A percentile compares a stretch with the other conserved stretches of the same genome.
Conservation (phyloP, 2,113 vertebrate species). For the Microcebus ravelobensis region DNA sequence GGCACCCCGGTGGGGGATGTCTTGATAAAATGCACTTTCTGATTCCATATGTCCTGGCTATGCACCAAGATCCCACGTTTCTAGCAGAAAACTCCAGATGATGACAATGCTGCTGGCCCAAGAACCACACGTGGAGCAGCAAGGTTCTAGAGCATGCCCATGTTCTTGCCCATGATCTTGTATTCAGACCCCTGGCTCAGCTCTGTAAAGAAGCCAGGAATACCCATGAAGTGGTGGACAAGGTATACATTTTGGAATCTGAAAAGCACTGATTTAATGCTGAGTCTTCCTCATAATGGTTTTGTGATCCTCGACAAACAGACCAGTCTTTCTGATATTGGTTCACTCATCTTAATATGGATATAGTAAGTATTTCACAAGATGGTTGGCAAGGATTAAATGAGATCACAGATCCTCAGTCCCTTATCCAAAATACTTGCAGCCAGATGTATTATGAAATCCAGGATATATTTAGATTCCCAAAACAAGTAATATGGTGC, state of each 20-base stretch:
- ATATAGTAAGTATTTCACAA: background rate
- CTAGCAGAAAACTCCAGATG: background rate
- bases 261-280: background rate
- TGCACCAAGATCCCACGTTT: background rate
- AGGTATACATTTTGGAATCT: background rate
- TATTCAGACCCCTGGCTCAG: background rate
- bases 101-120: no score
- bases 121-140: background rate
- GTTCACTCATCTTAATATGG: background rate
- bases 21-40: background rate
- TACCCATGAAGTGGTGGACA: accelerated
- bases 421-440: background rate
- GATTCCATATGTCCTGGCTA: background rate
- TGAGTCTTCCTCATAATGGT: background rate
- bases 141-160: accelerated
- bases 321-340: background rate
- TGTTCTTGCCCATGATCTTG: background rate
- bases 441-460: background rate
- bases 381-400: background rate
- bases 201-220: background rate
- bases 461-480: background rate
- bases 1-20: accelerated
- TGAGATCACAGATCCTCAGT: background rate
- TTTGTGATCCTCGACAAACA: background rate
- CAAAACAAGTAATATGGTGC: background rate